These are phyloP conservation scores for Campopleginae sp. DNA, from an alignment of 2,888 invertebrate genomes.

Conservation along the genomic window DNA sequence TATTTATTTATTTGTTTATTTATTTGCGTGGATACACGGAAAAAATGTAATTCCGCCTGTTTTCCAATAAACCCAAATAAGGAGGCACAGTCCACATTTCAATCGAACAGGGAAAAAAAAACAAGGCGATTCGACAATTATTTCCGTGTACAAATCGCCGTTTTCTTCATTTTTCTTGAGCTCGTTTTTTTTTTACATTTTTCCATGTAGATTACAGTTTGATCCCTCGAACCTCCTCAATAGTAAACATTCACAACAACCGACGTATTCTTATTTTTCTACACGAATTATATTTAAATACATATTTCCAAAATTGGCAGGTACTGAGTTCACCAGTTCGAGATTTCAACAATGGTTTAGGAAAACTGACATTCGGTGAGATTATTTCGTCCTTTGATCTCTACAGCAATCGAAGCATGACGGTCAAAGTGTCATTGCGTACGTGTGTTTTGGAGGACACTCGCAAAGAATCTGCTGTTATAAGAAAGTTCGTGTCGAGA, in stretches of 20 bases:
- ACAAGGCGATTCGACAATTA: neutral
- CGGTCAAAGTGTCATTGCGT: conserved; percentile 89
- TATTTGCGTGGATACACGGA: conserved; percentile 4
- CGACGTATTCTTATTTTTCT: neutral
- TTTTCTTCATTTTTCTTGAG: neutral
- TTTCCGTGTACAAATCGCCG: conserved; percentile 12
- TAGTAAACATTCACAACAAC: neutral
- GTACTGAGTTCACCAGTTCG: conserved; percentile 90
- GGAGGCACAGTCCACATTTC: neutral
- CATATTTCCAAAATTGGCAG: conserved; percentile 72
- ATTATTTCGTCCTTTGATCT: conserved; percentile 87
- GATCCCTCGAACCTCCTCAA: neutral
- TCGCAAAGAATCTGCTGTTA: conserved; percentile 87
- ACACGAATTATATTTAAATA: neutral
- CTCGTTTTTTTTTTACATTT: neutral
- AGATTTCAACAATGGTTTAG: conserved; percentile 89
- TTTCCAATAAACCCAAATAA: neutral
- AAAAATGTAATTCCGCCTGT: neutral
- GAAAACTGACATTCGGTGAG: conserved; percentile 89
- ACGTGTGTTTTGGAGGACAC: conserved; percentile 90
- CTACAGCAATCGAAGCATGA: conserved; percentile 89
- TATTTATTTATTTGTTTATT: conserved; percentile 47
- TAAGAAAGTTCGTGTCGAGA: conserved; percentile 85
- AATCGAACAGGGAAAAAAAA: neutral
- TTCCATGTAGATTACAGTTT: neutral